A percentile compares a stretch with the other conserved stretches of the same genome.
phyloP scores from a whole-genome alignment of 2,113 vertebrate genomes.

The Tetrax tetrax region DNA sequence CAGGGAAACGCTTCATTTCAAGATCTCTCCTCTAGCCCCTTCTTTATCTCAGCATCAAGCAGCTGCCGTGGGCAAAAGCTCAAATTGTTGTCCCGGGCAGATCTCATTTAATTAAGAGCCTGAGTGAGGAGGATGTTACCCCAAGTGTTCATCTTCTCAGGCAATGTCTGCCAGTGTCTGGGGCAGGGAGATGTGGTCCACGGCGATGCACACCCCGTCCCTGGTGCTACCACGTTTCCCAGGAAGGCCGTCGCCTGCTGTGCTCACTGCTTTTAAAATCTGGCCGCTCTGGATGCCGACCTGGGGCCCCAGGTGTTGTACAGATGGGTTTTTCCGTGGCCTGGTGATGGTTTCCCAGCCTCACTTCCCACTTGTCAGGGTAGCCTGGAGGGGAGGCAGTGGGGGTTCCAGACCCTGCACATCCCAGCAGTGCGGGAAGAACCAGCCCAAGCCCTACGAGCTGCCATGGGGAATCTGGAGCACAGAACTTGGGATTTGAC shows the following conservation, averaged over 20 bases:
- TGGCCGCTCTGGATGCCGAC: not conserved
- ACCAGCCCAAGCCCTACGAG: not conserved
- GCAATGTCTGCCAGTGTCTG: accelerated
- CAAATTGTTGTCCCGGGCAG: not conserved
- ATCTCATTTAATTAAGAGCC: not conserved
- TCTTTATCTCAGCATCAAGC: not conserved
- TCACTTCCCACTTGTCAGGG: not conserved
- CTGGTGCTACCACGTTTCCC: not conserved
- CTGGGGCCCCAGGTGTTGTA: not conserved
- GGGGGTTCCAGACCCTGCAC: not conserved
- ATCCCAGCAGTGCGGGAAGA: not conserved
- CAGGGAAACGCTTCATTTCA: not conserved
- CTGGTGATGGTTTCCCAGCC: not conserved
- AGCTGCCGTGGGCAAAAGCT: not conserved
- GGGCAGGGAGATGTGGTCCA: not conserved
- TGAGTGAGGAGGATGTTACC: not conserved
- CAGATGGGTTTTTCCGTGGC: not conserved
- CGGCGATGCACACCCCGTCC: not conserved
- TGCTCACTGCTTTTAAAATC: not conserved
- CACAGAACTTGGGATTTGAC: not conserved
- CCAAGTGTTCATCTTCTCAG: not conserved
- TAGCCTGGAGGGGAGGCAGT: not conserved
- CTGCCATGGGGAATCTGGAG: not conserved
- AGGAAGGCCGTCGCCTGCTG: not conserved
- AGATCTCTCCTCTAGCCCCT: not conserved